Conservation (phyloP, 2,113 vertebrate genomes). For the Misgurnus mizolepis region DNA sequence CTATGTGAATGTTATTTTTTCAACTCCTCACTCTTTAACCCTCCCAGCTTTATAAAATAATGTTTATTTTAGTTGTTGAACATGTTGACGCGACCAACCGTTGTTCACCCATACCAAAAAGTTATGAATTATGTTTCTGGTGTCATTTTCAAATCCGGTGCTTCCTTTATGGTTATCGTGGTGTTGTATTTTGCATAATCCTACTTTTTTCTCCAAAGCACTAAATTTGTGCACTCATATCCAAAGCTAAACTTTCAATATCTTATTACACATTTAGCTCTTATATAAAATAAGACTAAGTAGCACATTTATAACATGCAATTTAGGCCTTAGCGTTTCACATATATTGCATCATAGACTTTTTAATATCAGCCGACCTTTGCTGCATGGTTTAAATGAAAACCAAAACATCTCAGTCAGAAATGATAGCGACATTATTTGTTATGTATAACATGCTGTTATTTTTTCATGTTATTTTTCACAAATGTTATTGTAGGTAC, state of each 20-base stretch:
- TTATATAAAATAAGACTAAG: conserved; percentile 9
- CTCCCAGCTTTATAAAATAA: conserved; percentile 16
- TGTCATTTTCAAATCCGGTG: conserved; percentile 60
- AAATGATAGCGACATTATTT: not conserved
- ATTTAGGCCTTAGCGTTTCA: conserved; percentile 1
- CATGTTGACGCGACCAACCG: conserved; percentile 8
- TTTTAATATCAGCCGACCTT: conserved; percentile 18
- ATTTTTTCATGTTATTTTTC: conserved; percentile 39
- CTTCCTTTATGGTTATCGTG: conserved; percentile 56
- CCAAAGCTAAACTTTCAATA: not conserved
- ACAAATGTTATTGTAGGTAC: conserved; percentile 62
- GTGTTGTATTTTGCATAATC: not conserved
- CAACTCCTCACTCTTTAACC: not conserved
- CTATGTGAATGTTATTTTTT: conserved; percentile 41
- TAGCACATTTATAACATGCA: conserved; percentile 33
- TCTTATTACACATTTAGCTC: not conserved
- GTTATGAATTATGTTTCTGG: conserved; percentile 52
- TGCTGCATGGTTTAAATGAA: conserved; percentile 34
- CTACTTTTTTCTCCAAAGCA: not conserved
- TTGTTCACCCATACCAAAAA: conserved; percentile 58
- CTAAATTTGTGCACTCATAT: not conserved
- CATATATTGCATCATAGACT: conserved; percentile 12
- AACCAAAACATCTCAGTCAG: conserved; percentile 20
- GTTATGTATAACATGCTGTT: conserved; percentile 62
- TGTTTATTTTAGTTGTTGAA: conserved; percentile 31